These are phyloP conservation scores for Trypoxylon attenuatum DNA, from an alignment of 2,888 invertebrate species.

Conservation along the genomic window DNA sequence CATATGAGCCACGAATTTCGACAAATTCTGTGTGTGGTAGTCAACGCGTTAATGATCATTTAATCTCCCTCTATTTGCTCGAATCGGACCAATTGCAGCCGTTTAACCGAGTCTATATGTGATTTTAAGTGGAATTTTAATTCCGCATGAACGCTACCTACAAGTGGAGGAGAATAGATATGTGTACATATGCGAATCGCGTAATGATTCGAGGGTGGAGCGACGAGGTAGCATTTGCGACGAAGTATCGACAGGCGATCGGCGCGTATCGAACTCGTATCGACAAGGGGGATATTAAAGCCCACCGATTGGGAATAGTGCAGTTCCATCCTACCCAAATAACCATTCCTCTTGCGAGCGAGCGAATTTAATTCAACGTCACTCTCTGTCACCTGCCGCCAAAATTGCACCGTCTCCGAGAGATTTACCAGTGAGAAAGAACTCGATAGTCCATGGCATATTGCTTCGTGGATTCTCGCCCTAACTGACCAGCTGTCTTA, in stretches of 20 bases:
- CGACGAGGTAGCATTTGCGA: not conserved
- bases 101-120: too few species aligned
- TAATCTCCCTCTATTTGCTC: too few species aligned
- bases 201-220: not conserved
- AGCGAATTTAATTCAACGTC: conserved; percentile 54
- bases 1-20: too few species aligned
- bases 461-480: too few species aligned
- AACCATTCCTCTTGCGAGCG: conserved; percentile 21
- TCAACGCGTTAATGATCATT: too few species aligned
- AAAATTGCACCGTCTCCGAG: conserved; percentile 53
- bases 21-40: too few species aligned
- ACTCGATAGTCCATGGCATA: conserved; percentile 1
- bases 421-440: conserved; percentile 35
- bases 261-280: too few species aligned
- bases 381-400: conserved; percentile 43
- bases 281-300: conserved; percentile 44
- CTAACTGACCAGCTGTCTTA: too few species aligned
- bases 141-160: not conserved
- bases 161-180: not conserved
- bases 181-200: not conserved
- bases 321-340: conserved; percentile 28
- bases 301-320: conserved; percentile 34
- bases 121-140: too few species aligned
- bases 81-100: too few species aligned
- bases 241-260: conserved; percentile 39